Base-by-base conservation (phyloP, 1,140 invertebrate genomes). In the Wasmannia auropunctata region DNA sequence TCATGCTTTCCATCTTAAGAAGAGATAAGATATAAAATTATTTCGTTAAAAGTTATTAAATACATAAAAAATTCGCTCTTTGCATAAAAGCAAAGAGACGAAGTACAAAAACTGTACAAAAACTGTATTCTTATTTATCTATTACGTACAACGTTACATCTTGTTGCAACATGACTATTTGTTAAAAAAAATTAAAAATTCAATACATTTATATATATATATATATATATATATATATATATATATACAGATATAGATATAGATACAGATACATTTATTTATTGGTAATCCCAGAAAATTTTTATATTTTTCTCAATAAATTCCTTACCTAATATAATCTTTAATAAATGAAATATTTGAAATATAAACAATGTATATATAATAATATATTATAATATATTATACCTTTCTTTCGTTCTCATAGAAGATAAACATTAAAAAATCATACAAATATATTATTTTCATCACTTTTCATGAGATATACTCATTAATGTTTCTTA, bases 41-140 rank as follows among this genome's bases (percentile, higher is more conserved):
- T 37, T 69, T 34, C 1, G 2, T 81, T 25, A 81, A 81, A 81
- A n/a, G 37, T 25, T 81, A 56, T 54, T 70, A 81, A 81, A 81
- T 70, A 43, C 3, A 16, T 81, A 3, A 70, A 81, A 81, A 81
- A 81, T 40, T 70, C 25, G 77, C 16, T 31, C 77, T 70, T 80
- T 69, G 77, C 8, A 51, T 54, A 70, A 81, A 81, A 81, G 58
- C 49, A 81, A 81, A 81, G 63, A 81, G 77, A 31, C 49, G 19
- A 70, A 70, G 65, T 81, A 67, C n/a, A 81, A 49, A 86, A 43
- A 60, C 51, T 62, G 69, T 11, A 79, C 77, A 14, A 34, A 63
- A 67, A 25, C 43, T n/a, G 37, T 49, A 76, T 54, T 75, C 63
- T 58, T 60, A 19, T 62, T 77, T 62, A 43, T 3, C 43, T 3